Conservation (phyloP, 2,797 vertebrate genomes). For the Pseudomugil tenellus region DNA sequence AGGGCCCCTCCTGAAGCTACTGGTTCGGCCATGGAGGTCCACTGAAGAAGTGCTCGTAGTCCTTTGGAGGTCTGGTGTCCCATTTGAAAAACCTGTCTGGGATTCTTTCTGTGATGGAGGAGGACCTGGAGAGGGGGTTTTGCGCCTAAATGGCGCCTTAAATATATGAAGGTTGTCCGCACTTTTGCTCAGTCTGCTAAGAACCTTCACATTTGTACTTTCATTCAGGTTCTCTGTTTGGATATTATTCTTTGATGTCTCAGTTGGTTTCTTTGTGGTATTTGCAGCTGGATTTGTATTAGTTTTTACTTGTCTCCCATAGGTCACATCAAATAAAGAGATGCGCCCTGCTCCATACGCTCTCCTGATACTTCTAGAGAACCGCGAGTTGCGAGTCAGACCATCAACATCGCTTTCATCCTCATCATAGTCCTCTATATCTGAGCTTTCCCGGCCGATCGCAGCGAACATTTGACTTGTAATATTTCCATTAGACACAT, state of each 20-base stretch:
- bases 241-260: constrained; percentile 18
- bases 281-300: constrained; percentile 34
- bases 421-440: constrained; percentile 77
- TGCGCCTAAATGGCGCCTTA: constrained; percentile 88
- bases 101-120: constrained; percentile 71
- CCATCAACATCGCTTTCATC: constrained; percentile 83
- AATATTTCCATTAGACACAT: constrained; percentile 54
- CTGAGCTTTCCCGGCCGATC: constrained; percentile 42
- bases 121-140: constrained; percentile 81
- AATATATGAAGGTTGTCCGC: constrained; percentile 89
- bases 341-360: constrained; percentile 92
- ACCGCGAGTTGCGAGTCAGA: constrained; percentile 87
- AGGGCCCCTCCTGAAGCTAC: constrained; percentile 79
- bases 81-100: constrained; percentile 58
- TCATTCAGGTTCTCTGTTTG: constrained; percentile 54
- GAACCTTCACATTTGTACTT: constrained; percentile 66
- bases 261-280: constrained; percentile 48
- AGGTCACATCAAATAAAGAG: constrained; percentile 82
- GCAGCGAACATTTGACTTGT: constrained; percentile 50
- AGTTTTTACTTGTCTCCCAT: constrained; percentile 46
- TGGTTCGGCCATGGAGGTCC: constrained; percentile 67
- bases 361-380: constrained; percentile 91
- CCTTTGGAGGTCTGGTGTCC: constrained; percentile 75
- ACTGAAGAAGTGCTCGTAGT: constrained; percentile 81
- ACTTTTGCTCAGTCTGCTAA: constrained; percentile 90